Percentiles rank a stretch among this genome's conserved stretches.
phyloP scores from a whole-genome alignment of 2,888 invertebrate species.

The Dendrolimus houi region DNA sequence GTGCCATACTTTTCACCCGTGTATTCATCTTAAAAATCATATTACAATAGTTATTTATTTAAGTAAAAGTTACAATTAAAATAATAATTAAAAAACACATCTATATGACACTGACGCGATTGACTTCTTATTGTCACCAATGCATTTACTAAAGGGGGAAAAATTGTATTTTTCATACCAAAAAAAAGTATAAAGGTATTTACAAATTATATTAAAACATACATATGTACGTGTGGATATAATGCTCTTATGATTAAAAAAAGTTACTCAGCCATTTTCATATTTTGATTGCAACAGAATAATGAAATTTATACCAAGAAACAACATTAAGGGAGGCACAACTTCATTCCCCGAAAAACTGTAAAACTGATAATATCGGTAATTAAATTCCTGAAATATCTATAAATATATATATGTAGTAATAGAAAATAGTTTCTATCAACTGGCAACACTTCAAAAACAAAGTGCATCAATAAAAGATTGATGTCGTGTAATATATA shows the following conservation, averaged over 20 bases:
- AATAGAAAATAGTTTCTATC: no score
- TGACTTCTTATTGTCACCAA: constrained; percentile 50
- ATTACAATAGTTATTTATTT: constrained; percentile 22
- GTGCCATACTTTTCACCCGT: constrained; percentile 27
- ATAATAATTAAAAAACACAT: constrained; percentile 25
- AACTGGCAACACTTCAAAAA: no score
- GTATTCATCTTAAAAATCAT: constrained; percentile 22
- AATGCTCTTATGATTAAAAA: not conserved
- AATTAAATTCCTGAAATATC: no score
- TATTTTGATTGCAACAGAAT: not conserved
- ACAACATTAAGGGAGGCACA: no score
- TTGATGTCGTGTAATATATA: no score
- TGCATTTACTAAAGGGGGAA: constrained; percentile 13
- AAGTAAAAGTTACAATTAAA: constrained; percentile 2
- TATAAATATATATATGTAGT: no score
- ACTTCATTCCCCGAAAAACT: no score
- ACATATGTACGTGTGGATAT: not conserved
- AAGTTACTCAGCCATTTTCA: not conserved
- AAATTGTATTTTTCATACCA: constrained; percentile 8
- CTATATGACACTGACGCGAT: constrained; percentile 54
- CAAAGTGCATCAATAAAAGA: no score
- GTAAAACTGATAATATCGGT: no score
- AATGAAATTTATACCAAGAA: no score
- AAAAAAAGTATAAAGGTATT: not conserved
- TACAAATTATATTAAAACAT: not conserved